These are phyloP conservation scores for Sciurus carolinensis DNA, from an alignment of 2,797 vertebrate genomes.

Conservation along the genomic window DNA sequence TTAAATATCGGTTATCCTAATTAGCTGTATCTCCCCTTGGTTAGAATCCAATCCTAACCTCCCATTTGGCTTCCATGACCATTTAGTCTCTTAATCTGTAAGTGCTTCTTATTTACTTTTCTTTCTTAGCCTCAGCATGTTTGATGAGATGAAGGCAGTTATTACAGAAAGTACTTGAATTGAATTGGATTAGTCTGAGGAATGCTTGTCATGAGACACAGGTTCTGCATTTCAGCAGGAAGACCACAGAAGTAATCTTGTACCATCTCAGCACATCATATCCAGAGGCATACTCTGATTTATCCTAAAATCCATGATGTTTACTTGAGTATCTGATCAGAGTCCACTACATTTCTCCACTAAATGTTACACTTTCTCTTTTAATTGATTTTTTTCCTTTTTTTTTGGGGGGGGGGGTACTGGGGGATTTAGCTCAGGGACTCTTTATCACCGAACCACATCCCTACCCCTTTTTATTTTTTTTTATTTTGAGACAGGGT, in stretches of 20 bases:
- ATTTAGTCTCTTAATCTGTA: background rate
- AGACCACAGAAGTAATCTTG: background rate
- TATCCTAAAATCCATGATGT: background rate
- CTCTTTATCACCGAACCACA: too few species aligned
- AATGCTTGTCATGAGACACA: background rate
- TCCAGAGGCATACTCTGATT: background rate
- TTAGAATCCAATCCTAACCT: background rate
- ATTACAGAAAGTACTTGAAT: background rate
- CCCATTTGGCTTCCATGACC: background rate
- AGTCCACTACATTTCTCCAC: background rate
- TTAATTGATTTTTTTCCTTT: background rate
- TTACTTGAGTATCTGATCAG: background rate
- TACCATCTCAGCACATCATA: background rate
- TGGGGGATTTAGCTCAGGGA: too few species aligned
- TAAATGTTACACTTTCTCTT: background rate
- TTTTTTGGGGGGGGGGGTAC: too few species aligned
- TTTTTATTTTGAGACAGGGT: too few species aligned
- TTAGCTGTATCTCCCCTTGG: background rate
- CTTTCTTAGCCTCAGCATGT: background rate
- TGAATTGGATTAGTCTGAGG: background rate
- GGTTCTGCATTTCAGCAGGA: background rate
- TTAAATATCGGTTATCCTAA: background rate
- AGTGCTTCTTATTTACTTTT: background rate
- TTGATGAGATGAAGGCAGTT: background rate
- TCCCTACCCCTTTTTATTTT: too few species aligned